These are phyloP conservation scores for Trisateles emortualis DNA, from an alignment of 2,888 invertebrate species.

Conservation along the genomic window DNA sequence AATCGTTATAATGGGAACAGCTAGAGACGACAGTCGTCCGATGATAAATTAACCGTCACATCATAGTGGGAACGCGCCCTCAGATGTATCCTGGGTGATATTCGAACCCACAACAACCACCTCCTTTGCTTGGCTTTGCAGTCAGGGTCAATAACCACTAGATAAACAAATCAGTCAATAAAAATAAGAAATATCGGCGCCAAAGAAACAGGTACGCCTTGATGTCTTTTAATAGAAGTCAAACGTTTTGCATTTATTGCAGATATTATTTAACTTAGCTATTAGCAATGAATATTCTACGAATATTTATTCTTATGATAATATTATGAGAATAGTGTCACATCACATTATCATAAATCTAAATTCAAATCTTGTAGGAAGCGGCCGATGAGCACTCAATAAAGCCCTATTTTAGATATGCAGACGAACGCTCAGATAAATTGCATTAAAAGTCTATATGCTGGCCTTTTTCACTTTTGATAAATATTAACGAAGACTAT, in stretches of 20 bases:
- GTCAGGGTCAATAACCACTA: no score
- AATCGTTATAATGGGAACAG: no score
- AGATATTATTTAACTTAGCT: background rate
- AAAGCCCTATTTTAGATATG: conserved; percentile 3
- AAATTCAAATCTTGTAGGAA: conserved; percentile 11
- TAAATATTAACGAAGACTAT: conserved; percentile 42
- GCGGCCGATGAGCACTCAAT: background rate
- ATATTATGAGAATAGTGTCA: background rate
- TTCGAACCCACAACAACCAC: no score
- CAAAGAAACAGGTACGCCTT: background rate
- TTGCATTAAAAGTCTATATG: conserved; percentile 3
- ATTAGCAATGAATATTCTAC: background rate
- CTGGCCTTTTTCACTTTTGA: conserved; percentile 33
- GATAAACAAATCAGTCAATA: no score
- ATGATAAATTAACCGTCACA: no score
- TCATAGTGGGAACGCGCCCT: no score
- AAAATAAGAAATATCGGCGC: no score
- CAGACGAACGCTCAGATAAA: conserved; percentile 4
- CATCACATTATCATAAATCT: conserved; percentile 3
- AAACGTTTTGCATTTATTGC: background rate
- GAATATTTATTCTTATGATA: background rate
- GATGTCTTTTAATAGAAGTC: background rate
- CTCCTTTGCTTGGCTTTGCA: no score
- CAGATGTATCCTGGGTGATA: no score
- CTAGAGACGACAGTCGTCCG: no score